Base-by-base conservation (phyloP, 2,888 invertebrate species). In the Chalcis sispes region DNA sequence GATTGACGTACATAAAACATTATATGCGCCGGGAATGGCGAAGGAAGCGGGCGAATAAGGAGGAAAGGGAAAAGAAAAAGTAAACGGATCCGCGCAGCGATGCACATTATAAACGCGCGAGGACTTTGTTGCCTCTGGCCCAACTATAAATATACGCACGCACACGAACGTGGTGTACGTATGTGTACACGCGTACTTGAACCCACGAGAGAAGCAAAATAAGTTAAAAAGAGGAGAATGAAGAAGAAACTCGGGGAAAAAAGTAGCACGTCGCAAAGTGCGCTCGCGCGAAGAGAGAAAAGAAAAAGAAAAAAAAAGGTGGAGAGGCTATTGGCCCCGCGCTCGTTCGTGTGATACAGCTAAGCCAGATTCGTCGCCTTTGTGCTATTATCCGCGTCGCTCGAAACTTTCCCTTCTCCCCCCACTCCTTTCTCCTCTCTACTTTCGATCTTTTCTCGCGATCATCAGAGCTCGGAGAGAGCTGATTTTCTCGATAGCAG, bases 1-100 rank as follows among this genome's bases (percentile, higher is more conserved):
- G 65, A 72, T 72, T 72, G 72, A 72, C 50, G 72, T 65, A 65
- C 65, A 72, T 72, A 72, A 71, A 71, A 50, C 61, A 61, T 36
- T 61, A 61, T 50, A 40, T 42, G 36, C 18, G 56, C 52, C 13
- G 25, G 52, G 29, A 18, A 18, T 27, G 54, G 36, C 29, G 8
- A 46, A 66, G 29, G 64, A 42, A 61, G n/a, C 18, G 29, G 61
- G 15, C 18, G 18, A 54, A 2, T n/a, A n/a, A 20, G 18, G 27
- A 20, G 20, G 29, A 10, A 46, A 48, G 40, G 40, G 40, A 59
- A 59, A 23, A 20, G 40, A 59, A 59, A 23, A 20, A 32, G 56
- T 32, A 7, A 29, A 32, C 18, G 23, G 5, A 32, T 3, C 32
- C 32, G 32, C 32, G 32, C 18, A 23, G 32, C 56, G 5, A 32